Conservation (phyloP, 2,888 invertebrate species). For the Lepidocyrtinus sp. region DNA sequence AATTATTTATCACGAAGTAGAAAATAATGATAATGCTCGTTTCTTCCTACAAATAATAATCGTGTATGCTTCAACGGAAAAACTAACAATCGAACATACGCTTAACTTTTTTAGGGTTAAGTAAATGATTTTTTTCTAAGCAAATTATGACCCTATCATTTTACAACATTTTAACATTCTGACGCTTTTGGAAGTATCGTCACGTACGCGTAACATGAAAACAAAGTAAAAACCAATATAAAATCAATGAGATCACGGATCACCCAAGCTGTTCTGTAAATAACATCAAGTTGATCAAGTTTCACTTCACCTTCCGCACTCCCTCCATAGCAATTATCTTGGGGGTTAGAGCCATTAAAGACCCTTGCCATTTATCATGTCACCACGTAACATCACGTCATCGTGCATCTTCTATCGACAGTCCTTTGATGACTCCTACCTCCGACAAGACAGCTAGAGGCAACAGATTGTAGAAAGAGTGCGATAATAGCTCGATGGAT, state of each 20-base stretch:
- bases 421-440: constrained; percentile 34
- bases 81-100: too few species aligned
- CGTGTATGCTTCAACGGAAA: too few species aligned
- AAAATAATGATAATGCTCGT: neutral
- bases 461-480: constrained; percentile 17
- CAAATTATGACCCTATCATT: too few species aligned
- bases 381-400: constrained; percentile 4
- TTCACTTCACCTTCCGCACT: neutral
- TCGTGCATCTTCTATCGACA: constrained; percentile 27
- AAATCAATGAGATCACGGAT: constrained; percentile 6
- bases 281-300: neutral
- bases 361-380: constrained; percentile 13
- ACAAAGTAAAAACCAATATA: neutral
- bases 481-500: constrained; percentile 10
- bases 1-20: constrained; percentile 5
- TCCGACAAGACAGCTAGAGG: constrained; percentile 27
- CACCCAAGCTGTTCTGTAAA: neutral
- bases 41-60: too few species aligned
- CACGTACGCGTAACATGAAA: neutral
- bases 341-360: neutral
- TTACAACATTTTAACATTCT: too few species aligned
- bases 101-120: too few species aligned
- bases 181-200: too few species aligned
- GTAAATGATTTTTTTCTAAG: too few species aligned
- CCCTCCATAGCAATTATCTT: neutral